Percentiles rank a stretch among this genome's conserved stretches.
phyloP scores from a whole-genome alignment of 2,888 invertebrate genomes.

The Nyleta sp. region DNA sequence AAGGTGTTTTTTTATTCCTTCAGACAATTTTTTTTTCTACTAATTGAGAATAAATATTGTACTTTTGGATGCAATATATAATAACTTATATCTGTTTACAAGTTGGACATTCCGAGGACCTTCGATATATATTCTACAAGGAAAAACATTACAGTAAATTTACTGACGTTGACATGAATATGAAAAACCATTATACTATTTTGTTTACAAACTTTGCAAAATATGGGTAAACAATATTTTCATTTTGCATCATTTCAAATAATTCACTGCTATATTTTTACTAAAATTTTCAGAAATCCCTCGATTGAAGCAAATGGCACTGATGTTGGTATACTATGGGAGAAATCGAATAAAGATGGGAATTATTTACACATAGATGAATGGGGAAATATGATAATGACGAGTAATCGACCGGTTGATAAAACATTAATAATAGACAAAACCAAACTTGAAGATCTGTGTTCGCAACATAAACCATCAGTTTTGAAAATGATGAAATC shows the following conservation, averaged over 20 bases:
- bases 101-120: conserved; percentile 9
- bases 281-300: conserved; percentile 4
- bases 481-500: too few relatives aligned
- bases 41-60: too few relatives aligned
- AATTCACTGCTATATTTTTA: background rate
- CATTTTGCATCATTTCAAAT: background rate
- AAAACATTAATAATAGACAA: too few relatives aligned
- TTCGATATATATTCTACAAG: conserved; percentile 6
- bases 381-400: background rate
- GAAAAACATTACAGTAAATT: background rate
- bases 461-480: too few relatives aligned
- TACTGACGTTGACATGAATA: background rate
- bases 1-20: too few relatives aligned
- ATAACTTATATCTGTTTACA: too few relatives aligned
- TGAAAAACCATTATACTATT: background rate
- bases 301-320: background rate
- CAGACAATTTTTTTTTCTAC: too few relatives aligned
- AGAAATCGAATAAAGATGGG: background rate
- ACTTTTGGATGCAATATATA: too few relatives aligned
- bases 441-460: too few relatives aligned
- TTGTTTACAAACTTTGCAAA: conserved; percentile 15
- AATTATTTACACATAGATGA: conserved; percentile 7
- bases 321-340: background rate
- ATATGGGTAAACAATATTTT: conserved; percentile 10
- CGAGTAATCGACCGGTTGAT: background rate